Evolutionary conservation across 2,888 invertebrate genomes (phyloP), one percentile per base, ranked within the genome.

Genomic region (Sinohyriopsis cumingii): DNA sequence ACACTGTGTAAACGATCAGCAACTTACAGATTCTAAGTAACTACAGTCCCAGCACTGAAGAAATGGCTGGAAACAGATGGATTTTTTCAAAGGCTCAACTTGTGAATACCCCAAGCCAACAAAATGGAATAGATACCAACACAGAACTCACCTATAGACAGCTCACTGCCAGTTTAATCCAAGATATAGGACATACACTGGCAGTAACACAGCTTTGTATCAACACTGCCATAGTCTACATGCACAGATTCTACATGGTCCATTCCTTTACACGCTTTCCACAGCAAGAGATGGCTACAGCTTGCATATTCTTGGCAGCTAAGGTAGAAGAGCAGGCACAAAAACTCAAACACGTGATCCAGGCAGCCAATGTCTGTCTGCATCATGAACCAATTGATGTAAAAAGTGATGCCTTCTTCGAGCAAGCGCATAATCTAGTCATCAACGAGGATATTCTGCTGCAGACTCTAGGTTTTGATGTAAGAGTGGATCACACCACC

Each of bases 181-280:
- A 98, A 93, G 98, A 98, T 91, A 98, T 99, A 96, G 98, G 98
- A 86, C 98, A 98, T 91, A 93, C 95, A 89, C 93, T 99, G 85
- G 95, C 95, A 93, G 97, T 98, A 97, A 95, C 96, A 63, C 98
- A 98, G 91, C 92, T 98, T 92, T 98, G 98, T 91, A 98, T 98
- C 91, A 99, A 98, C 91, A 98, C 98, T 75, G 98, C 98, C 55
- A 98, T 98, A 88, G 98, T 99, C 69, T 99, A 99, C 89, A 98
- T 99, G 98, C 99, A 99, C 91, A 93, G 99, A 69, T 99, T 99
- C 92, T 99, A 98, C 91, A 97, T 98, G 91, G 98, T 96, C 92
- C 98, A 99, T 90, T 97, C 98, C n/a, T 96, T 99, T 91, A 94
- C 95, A 66, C 95, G 95, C 90, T 99, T 98, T 90, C 96, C 97